These are phyloP conservation scores for Marmota flaviventris DNA, from an alignment of 2,113 vertebrate species.

Conservation along the genomic window DNA sequence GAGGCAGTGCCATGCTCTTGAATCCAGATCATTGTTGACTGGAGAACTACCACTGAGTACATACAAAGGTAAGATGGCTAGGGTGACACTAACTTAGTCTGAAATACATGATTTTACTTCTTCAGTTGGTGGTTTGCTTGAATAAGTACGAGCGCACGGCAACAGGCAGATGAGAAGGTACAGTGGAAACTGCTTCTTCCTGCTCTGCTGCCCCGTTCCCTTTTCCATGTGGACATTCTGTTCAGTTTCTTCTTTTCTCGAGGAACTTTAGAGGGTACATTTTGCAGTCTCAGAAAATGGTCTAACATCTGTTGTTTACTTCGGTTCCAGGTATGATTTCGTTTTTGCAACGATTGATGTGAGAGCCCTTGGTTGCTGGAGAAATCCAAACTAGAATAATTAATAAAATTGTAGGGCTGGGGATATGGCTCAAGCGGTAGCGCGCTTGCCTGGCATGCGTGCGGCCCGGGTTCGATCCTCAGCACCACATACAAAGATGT, in stretches of 20 bases:
- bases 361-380: not conserved
- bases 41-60: not conserved
- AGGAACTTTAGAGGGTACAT: not conserved
- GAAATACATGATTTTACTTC: not conserved
- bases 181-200: not conserved
- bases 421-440: too few relatives aligned
- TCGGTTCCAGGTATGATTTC: not conserved
- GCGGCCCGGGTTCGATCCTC: too few relatives aligned
- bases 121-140: not conserved
- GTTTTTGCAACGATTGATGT: not conserved
- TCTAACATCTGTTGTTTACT: not conserved
- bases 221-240: not conserved
- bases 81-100: not conserved
- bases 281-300: not conserved
- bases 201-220: fast-evolving
- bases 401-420: not conserved
- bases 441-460: too few relatives aligned
- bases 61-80: fast-evolving
- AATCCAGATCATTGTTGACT: not conserved
- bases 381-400: not conserved
- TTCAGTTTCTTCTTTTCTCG: not conserved
- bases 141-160: too few relatives aligned
- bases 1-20: fast-evolving
- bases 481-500: too few relatives aligned
- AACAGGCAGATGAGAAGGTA: not conserved